phyloP scores from a whole-genome alignment of 2,888 invertebrate genomes.

The Spicauda simplicius region DNA sequence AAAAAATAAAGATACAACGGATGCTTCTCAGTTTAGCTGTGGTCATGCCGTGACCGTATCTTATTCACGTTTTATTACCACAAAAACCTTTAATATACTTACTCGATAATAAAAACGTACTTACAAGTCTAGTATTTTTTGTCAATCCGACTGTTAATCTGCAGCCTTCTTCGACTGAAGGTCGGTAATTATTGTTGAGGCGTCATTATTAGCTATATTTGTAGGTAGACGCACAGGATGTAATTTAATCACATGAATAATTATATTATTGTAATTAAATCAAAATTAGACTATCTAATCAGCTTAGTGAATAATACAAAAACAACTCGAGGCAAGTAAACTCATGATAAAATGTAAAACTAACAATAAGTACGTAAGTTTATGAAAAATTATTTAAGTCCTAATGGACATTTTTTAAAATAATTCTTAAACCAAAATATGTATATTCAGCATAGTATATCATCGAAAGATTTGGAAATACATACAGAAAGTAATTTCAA shows the following conservation, averaged over 20 bases:
- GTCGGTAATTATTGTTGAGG: slow-evolving; percentile 19
- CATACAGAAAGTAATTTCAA: too few species aligned
- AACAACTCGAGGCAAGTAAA: too few species aligned
- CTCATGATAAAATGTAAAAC: too few species aligned
- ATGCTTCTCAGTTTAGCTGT: slow-evolving; percentile 33
- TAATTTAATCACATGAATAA: slow-evolving; percentile 13
- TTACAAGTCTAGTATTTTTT: slow-evolving; percentile 45
- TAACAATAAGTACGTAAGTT: too few species aligned
- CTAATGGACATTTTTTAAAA: too few species aligned
- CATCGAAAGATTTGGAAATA: too few species aligned
- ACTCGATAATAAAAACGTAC: slow-evolving; percentile 16
- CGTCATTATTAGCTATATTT: not conserved
- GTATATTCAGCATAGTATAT: too few species aligned
- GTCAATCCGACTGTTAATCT: slow-evolving; percentile 35
- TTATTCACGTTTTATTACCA: slow-evolving; percentile 32
- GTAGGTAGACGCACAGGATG: slow-evolving; percentile 17
- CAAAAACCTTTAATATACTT: slow-evolving; percentile 34
- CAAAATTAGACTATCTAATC: not conserved
- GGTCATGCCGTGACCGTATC: slow-evolving; percentile 39
- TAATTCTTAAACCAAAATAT: too few species aligned
- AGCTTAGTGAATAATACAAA: not conserved
- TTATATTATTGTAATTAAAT: slow-evolving; percentile 5
- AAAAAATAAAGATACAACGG: slow-evolving; percentile 34
- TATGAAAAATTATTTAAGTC: too few species aligned
- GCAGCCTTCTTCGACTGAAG: slow-evolving; percentile 28